Evolutionary conservation across 2,797 vertebrate species (phyloP).

Genomic region (Melanotaenia trifasciata): DNA sequence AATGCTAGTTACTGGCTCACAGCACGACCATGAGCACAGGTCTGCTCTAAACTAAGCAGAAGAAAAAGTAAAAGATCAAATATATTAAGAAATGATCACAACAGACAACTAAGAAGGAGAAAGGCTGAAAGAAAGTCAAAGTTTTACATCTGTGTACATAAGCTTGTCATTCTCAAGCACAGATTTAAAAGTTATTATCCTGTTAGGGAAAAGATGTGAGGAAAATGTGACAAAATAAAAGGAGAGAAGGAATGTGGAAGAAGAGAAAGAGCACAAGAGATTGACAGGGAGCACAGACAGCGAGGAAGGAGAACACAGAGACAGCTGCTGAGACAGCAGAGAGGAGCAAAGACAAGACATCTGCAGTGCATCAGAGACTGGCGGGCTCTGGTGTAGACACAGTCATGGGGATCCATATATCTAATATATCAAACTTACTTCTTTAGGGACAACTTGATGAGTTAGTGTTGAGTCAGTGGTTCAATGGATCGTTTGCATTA

Average conservation of each 20-base stretch:
- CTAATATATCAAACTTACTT: neutral
- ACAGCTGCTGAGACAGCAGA: conserved; percentile 60
- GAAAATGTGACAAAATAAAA: conserved; percentile 28
- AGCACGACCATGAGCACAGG: conserved; percentile 22
- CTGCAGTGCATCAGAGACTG: conserved; percentile 66
- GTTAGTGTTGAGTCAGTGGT: neutral
- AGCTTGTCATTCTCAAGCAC: conserved; percentile 40
- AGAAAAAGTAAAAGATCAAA: conserved; percentile 16
- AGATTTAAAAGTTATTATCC: conserved; percentile 34
- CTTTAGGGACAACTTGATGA: conserved; percentile 15
- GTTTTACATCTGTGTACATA: conserved; percentile 22
- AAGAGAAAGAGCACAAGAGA: conserved; percentile 26
- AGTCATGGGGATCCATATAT: conserved; percentile 35
- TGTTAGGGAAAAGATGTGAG: conserved; percentile 31
- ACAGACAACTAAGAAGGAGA: neutral
- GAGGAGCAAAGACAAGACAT: conserved; percentile 59
- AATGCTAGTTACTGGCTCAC: conserved; percentile 27
- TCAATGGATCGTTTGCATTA: neutral
- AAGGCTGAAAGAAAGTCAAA: conserved; percentile 4
- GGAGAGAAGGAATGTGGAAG: conserved; percentile 17
- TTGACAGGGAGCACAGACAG: conserved; percentile 35
- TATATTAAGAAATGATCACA: conserved; percentile 1
- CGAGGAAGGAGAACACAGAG: conserved; percentile 30
- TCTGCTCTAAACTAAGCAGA: conserved; percentile 9
- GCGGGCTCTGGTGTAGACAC: conserved; percentile 24